Evolutionary conservation across 2,888 invertebrate species (phyloP).

Genomic region (Dryocosmus kuriphilus): DNA sequence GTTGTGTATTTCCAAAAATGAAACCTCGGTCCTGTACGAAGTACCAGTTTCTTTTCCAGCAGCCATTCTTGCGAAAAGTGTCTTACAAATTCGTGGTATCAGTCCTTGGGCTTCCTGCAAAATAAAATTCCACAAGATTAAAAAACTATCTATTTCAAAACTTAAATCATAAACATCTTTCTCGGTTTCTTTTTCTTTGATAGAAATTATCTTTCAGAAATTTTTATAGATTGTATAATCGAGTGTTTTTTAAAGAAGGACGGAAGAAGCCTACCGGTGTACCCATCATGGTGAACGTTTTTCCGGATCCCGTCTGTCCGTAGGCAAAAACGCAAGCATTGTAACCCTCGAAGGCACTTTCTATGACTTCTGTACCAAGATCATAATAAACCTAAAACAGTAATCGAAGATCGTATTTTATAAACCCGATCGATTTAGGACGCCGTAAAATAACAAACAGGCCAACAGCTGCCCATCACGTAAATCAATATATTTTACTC

Average conservation of each 20-base stretch:
- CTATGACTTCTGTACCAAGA: constrained; percentile 88
- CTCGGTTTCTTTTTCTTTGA: neutral
- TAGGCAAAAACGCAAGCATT: constrained; percentile 95
- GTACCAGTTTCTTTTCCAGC: constrained; percentile 89
- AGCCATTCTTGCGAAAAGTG: constrained; percentile 89
- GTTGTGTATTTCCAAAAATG: constrained; percentile 92
- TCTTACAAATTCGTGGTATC: constrained; percentile 92
- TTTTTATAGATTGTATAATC: neutral
- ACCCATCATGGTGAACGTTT: constrained; percentile 96
- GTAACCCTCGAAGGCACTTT: constrained; percentile 90
- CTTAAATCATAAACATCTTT: constrained; percentile 20
- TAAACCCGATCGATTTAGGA: neutral
- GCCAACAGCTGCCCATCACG: neutral
- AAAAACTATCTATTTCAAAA: constrained; percentile 1
- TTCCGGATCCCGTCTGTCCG: constrained; percentile 94
- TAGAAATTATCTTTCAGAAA: too few species aligned
- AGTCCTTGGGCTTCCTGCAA: constrained; percentile 87
- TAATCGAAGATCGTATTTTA: constrained; percentile 35
- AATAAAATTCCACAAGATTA: constrained; percentile 12
- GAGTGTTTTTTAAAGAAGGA: constrained; percentile 27
- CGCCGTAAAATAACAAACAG: constrained; percentile 16
- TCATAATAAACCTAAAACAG: constrained; percentile 83
- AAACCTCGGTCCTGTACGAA: constrained; percentile 91
- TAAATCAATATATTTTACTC: constrained; percentile 38
- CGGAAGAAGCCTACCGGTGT: constrained; percentile 79